Conservation (phyloP, 2,113 vertebrate species). For the Hippoglossus stenolepis region DNA sequence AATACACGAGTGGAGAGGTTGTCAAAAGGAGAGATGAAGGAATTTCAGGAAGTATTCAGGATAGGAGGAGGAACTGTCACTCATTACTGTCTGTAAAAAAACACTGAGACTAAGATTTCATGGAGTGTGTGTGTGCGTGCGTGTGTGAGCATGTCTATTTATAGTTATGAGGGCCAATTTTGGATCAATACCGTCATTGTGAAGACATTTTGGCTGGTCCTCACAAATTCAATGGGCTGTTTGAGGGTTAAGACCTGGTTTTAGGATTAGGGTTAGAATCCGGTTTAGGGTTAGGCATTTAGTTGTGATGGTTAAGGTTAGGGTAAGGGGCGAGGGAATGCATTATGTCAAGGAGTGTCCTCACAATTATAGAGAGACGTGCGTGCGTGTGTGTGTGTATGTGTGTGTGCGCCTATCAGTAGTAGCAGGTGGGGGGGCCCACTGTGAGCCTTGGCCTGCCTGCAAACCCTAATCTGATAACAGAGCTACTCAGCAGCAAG, state of each 20-base stretch:
- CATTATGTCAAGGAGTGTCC: too few relatives aligned
- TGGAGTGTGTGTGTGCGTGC: neutral
- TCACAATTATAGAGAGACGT: too few relatives aligned
- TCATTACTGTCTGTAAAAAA: slow-evolving; percentile 1
- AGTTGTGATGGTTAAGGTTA: too few relatives aligned
- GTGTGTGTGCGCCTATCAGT: slow-evolving; percentile 49
- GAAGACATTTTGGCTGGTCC: too few relatives aligned
- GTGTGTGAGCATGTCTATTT: too few relatives aligned
- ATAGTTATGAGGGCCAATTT: too few relatives aligned
- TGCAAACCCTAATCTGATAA: slow-evolving; percentile 63
- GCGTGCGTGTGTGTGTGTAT: slow-evolving; percentile 14
- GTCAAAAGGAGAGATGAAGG: slow-evolving; percentile 9
- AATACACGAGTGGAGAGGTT: slow-evolving; percentile 22
- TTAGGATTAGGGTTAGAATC: too few relatives aligned
- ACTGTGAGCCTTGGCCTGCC: slow-evolving; percentile 55
- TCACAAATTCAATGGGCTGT: too few relatives aligned
- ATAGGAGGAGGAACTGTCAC: slow-evolving; percentile 16
- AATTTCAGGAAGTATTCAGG: slow-evolving; percentile 8
- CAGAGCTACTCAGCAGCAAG: slow-evolving; percentile 31
- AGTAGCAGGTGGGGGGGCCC: slow-evolving; percentile 55
- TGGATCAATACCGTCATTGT: too few relatives aligned
- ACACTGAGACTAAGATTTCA: neutral
- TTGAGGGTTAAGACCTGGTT: too few relatives aligned
- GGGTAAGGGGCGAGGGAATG: too few relatives aligned
- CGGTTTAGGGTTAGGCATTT: too few relatives aligned